Evolutionary conservation across 2,888 invertebrate genomes (phyloP), one percentile per base, ranked within the genome.

Genomic region (Clunio marinus): DNA sequence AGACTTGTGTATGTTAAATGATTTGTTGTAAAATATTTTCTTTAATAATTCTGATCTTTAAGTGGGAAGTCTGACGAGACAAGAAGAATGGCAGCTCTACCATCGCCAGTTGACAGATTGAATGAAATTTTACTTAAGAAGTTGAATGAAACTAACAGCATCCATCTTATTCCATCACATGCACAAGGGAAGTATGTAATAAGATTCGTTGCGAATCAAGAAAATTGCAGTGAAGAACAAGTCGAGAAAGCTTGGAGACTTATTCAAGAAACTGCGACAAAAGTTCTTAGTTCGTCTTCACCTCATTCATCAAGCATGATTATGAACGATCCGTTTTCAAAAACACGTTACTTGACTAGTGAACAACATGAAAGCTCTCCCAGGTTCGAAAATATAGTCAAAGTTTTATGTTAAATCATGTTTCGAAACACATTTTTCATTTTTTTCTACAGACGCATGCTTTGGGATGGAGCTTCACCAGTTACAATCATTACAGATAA

Each of bases 91-190:
- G n/a, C n/a, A n/a, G n/a, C n/a, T n/a, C n/a, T n/a, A n/a, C n/a
- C n/a, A 7, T 83, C 84, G 75, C 86, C 86, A 69, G 81, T 82
- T 24, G 91, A 93, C 75, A 83, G 83, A 68, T 77, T 87, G 7
- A 93, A 92, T 73, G 87, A 89, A 75, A 85, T 86, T 69, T 79
- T 94, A 4, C 75, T 93, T 69, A 88, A 89, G 0, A 83, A 84
- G 65, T 87, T 94, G 71, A 94, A 94, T 76, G 88, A 88, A 17
- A 88, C 89, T 0, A 91, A 92, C 0, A 86, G 87, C 73, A 81
- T 93, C 66, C 91, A 93, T 77, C 91, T 94, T 91, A 91, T 91
- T 51, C 91, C 91, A 0, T 87, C 91, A 0, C 83, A 87, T 73
- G 83, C 91, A 1, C 86, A 85, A 76, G 87, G 87, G 62, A 85